phyloP scores from a whole-genome alignment of 1,140 invertebrate species.

The Drosophila murphyi region DNA sequence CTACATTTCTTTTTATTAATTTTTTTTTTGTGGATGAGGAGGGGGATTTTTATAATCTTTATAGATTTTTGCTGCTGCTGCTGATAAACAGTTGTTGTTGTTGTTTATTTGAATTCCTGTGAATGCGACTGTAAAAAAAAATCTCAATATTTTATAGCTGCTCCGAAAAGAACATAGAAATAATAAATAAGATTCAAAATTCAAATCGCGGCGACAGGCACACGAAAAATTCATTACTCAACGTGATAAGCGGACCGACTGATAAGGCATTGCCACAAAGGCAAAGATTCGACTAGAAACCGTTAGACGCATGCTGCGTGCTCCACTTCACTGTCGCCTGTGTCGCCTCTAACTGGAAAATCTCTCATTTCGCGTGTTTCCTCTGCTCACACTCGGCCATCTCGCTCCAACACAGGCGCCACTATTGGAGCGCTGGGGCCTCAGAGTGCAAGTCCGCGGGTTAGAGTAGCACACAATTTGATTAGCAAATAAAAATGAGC shows the following conservation, averaged over 20 bases:
- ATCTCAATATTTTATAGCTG: constrained; percentile 53
- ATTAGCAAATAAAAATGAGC: constrained; percentile 80
- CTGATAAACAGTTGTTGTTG: constrained; percentile 21
- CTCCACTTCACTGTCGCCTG: constrained; percentile 64
- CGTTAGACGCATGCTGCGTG: constrained; percentile 50
- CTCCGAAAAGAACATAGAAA: constrained; percentile 36
- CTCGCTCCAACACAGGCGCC: constrained; percentile 41
- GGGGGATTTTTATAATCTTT: constrained; percentile 47
- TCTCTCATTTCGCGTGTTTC: constrained; percentile 47
- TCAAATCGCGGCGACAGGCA: constrained; percentile 19
- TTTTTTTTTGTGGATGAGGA: constrained; percentile 18
- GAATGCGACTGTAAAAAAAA: constrained; percentile 25
- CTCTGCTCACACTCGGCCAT: constrained; percentile 28
- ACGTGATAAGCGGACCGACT: constrained; percentile 42
- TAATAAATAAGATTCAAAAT: neutral
- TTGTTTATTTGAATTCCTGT: constrained; percentile 9
- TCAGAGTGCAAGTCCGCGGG: constrained; percentile 40
- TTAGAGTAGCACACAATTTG: constrained; percentile 64
- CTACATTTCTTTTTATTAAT: neutral
- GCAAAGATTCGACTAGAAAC: constrained; percentile 32
- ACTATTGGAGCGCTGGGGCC: constrained; percentile 24
- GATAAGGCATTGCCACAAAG: constrained; percentile 52
- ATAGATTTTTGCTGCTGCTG: constrained; percentile 43
- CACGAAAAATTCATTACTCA: constrained; percentile 49
- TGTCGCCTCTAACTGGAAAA: constrained; percentile 65